Evolutionary conservation across 2,888 invertebrate genomes (phyloP).

Genomic region (Mythimna pallens): DNA sequence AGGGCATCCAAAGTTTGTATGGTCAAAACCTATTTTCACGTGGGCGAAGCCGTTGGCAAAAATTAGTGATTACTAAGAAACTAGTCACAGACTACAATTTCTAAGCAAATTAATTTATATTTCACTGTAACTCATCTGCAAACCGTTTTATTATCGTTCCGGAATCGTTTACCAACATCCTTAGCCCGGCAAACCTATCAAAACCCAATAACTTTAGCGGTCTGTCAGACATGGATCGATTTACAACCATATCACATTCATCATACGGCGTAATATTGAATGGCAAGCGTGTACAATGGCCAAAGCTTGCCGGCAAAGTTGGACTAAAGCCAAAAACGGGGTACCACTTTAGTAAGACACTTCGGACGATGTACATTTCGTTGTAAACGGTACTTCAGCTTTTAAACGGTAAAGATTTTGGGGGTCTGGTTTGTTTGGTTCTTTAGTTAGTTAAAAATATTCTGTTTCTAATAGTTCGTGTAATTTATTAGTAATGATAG

Average conservation of each 20-base stretch:
- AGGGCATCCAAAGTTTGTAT: too few species aligned
- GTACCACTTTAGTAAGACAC: slow-evolving; percentile 65
- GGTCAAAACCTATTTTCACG: neutral
- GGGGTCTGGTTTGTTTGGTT: slow-evolving; percentile 42
- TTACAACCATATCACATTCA: slow-evolving; percentile 70
- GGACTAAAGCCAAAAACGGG: slow-evolving; percentile 70
- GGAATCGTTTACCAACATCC: slow-evolving; percentile 62
- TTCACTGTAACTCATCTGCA: slow-evolving; percentile 27
- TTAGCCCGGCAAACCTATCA: slow-evolving; percentile 68
- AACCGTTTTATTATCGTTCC: slow-evolving; percentile 64
- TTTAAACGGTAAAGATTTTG: slow-evolving; percentile 24
- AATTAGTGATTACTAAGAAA: too few species aligned
- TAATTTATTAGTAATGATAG: slow-evolving; percentile 63
- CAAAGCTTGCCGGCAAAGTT: slow-evolving; percentile 65
- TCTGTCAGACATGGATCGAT: slow-evolving; percentile 62
- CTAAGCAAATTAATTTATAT: slow-evolving; percentile 12
- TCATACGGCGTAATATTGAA: slow-evolving; percentile 65
- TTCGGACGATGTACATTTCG: slow-evolving; percentile 51
- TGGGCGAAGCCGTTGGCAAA: neutral
- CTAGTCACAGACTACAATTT: neutral
- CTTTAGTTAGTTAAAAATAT: slow-evolving; percentile 58
- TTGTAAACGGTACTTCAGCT: slow-evolving; percentile 39
- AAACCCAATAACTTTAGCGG: slow-evolving; percentile 72
- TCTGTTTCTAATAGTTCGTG: slow-evolving; percentile 56
- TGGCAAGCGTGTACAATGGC: slow-evolving; percentile 63